These are phyloP conservation scores for Todus mexicanus DNA, from an alignment of 2,797 vertebrate species.

Conservation along the genomic window DNA sequence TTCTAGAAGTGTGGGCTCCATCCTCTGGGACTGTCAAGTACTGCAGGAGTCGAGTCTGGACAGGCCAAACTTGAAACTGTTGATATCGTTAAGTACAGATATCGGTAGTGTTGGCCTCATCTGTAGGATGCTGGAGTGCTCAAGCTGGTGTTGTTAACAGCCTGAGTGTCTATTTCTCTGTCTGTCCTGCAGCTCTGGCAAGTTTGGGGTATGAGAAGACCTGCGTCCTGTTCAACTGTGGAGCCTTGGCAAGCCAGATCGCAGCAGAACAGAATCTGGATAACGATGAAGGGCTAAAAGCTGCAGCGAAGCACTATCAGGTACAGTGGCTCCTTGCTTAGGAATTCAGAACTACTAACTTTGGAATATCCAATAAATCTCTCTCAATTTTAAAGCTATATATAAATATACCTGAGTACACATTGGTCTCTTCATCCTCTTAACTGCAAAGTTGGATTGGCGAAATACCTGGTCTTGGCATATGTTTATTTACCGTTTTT, in stretches of 20 bases:
- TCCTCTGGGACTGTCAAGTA: background rate
- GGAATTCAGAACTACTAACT: background rate
- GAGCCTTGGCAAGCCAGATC: slow-evolving; percentile 95
- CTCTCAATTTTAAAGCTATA: background rate
- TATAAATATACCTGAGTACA: background rate
- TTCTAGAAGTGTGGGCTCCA: background rate
- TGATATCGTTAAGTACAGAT: background rate
- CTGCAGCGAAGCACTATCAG: slow-evolving; percentile 95
- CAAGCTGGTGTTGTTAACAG: background rate
- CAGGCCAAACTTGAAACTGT: background rate
- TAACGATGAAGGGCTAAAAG: slow-evolving; percentile 93
- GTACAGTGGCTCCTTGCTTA: slow-evolving; percentile 58
- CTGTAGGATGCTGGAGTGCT: background rate
- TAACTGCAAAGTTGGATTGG: background rate
- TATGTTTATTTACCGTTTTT: background rate
- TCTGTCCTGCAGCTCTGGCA: slow-evolving; percentile 83
- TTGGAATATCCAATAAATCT: background rate
- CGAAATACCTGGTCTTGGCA: background rate
- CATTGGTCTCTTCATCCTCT: too few relatives aligned
- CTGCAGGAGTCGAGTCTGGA: background rate
- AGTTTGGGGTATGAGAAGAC: slow-evolving; percentile 98
- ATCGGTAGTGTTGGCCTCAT: background rate
- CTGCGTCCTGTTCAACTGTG: slow-evolving; percentile 95
- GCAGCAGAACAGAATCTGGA: slow-evolving; percentile 97
- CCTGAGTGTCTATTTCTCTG: background rate